Evolutionary conservation across 2,113 vertebrate genomes (phyloP).

Genomic region (Microcebus tavaratra): DNA sequence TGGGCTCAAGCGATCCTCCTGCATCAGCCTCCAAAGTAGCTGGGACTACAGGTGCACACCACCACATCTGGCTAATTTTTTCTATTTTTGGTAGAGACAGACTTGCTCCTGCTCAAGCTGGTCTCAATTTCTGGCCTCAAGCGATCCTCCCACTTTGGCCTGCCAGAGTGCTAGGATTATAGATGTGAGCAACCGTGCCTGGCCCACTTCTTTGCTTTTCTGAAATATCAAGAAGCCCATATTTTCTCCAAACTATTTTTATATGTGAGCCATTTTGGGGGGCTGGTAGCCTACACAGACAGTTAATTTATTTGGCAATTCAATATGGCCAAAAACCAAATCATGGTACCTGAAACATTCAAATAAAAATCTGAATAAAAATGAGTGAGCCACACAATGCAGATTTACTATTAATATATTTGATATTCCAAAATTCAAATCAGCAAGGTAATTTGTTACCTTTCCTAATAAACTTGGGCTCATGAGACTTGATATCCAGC

Average conservation of each 20-base stretch:
- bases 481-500: background rate
- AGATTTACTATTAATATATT: background rate
- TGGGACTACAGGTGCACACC: no score
- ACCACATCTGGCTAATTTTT: no score
- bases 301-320: background rate
- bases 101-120: no score
- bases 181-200: no score
- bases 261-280: background rate
- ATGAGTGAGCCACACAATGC: background rate
- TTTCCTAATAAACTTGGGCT: background rate
- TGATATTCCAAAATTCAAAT: slow-evolving; percentile 25
- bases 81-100: no score
- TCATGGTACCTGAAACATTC: background rate
- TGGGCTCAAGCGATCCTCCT: no score
- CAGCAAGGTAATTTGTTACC: background rate
- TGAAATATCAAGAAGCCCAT: background rate
- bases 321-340: background rate
- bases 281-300: background rate
- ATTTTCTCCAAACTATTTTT: slow-evolving; percentile 37
- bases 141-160: no score
- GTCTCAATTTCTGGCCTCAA: no score
- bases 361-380: slow-evolving; percentile 34
- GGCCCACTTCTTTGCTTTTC: background rate
- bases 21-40: no score
- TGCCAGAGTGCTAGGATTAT: no score